These are phyloP conservation scores for Zaprionus africanus DNA, from an alignment of 1,140 invertebrate species.

Conservation along the genomic window DNA sequence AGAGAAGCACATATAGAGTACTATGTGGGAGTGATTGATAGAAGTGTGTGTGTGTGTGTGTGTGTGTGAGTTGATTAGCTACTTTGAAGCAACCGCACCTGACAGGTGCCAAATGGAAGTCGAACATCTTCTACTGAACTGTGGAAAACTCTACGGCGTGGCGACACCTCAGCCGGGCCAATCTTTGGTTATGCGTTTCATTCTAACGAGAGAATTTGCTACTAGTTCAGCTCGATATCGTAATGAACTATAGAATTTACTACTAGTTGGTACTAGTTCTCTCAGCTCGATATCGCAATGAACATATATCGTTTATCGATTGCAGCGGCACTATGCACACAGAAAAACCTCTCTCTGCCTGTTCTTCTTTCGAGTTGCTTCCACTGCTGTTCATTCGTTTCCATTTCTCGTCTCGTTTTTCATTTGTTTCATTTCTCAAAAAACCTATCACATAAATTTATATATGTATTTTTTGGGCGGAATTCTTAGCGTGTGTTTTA, in stretches of 20 bases:
- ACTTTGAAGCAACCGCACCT: conserved; percentile 50
- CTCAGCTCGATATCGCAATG: not conserved
- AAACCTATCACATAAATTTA: conserved; percentile 84
- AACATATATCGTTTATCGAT: conserved; percentile 3
- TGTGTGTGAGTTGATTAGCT: conserved; percentile 21
- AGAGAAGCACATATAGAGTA: not conserved
- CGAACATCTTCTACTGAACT: conserved; percentile 35
- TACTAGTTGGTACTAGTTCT: not conserved
- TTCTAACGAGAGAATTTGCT: not conserved
- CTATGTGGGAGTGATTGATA: conserved; percentile 18
- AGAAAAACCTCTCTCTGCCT: conserved; percentile 8
- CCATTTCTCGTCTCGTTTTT: conserved; percentile 37
- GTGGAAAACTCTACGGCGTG: conserved; percentile 24
- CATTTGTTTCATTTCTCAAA: conserved; percentile 38
- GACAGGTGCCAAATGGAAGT: conserved; percentile 48
- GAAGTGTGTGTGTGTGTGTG: conserved; percentile 15
- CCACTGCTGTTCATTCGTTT: conserved; percentile 1
- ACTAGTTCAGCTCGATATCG: not conserved
- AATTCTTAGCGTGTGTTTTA: conserved; percentile 78
- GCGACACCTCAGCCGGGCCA: conserved; percentile 4
- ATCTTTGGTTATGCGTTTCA: not conserved
- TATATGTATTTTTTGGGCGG: conserved; percentile 79
- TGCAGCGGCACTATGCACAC: conserved; percentile 16
- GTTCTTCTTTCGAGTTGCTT: conserved; percentile 27
- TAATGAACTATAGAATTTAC: not conserved